Base-by-base conservation (phyloP, 2,113 vertebrate genomes). In the Pardalotus punctatus region DNA sequence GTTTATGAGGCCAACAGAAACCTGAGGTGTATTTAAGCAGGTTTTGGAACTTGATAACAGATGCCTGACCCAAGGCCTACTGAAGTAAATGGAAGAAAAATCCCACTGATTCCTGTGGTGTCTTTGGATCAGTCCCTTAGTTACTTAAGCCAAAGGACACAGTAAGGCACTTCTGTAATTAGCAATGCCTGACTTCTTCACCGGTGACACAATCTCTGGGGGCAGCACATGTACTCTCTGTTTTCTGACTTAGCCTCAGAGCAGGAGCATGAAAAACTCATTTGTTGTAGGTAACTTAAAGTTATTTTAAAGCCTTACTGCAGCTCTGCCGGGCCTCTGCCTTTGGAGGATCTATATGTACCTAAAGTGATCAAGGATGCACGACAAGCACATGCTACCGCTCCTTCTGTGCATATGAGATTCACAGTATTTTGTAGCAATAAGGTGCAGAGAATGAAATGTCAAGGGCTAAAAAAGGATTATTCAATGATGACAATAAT, bases 131-230 rank as follows among this genome's bases (percentile, higher is more conserved):
- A 38, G n/a, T 40, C 36, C 28, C 62, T 45, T n/a, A 35, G 61
- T 58, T 53, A 48, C 43, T 84, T 35, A 79, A 87, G 84, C 61
- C 57, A 87, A 89, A 84, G 45, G 83, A 95, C 81, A 92, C 24
- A 69, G 81, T 19, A 67, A 94, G 38, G 56, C 65, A 94, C 86
- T 91, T 84, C 57, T 81, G 61, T 38, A 76, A 94, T 92, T 88
- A 95, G 27, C 69, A 89, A 76, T 81, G 77, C 86, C 73, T 91
- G 86, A 95, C 60, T 89, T 81, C 94, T 83, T 81, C 5, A 4
- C 53, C 57, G 67, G 65, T 42, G 93, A 57, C 64, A 67, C 56
- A 95, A 7, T 57, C 73, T 92, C 89, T 64, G 43, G 36, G 56
- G 83, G 65, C 77, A 96, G 48, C 31, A 17, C 24, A 6, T 5